phyloP scores from a whole-genome alignment of 2,113 vertebrate species.

The Ictidomys tridecemlineatus region DNA sequence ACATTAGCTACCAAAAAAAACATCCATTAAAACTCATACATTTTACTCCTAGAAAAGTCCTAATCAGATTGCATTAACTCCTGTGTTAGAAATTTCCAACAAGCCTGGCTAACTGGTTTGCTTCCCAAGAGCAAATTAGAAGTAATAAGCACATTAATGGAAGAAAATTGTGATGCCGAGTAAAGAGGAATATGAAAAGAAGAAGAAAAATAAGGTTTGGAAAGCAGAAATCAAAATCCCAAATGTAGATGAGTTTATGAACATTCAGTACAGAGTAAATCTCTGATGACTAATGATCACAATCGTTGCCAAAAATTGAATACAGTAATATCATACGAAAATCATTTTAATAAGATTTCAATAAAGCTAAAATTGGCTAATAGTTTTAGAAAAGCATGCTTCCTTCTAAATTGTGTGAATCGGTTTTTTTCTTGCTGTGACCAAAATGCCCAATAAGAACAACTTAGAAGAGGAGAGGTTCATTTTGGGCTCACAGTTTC shows the following conservation, averaged over 20 bases:
- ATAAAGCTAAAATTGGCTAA: conserved; percentile 2
- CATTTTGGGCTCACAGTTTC: too few species aligned
- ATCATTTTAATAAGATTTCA: conserved; percentile 11
- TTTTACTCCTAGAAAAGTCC: conserved; percentile 24
- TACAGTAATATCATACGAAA: neutral
- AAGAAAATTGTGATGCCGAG: conserved; percentile 13
- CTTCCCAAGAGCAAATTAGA: conserved; percentile 60
- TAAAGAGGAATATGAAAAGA: neutral
- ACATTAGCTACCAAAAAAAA: conserved; percentile 59
- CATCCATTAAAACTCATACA: neutral
- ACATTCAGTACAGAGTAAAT: neutral
- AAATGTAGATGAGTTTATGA: neutral
- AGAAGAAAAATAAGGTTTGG: neutral
- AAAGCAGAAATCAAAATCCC: conserved; percentile 28
- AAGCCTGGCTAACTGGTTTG: conserved; percentile 50
- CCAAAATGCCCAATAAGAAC: too few species aligned
- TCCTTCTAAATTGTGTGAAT: neutral
- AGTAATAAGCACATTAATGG: conserved; percentile 56
- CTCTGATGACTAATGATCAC: neutral
- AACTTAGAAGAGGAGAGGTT: too few species aligned
- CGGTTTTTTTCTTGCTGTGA: too few species aligned
- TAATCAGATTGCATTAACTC: conserved; percentile 61
- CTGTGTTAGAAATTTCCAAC: conserved; percentile 55
- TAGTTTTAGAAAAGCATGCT: neutral
- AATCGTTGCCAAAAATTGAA: neutral